Base-by-base conservation (phyloP, 2,797 vertebrate genomes). In the Takifugu ocellatus region DNA sequence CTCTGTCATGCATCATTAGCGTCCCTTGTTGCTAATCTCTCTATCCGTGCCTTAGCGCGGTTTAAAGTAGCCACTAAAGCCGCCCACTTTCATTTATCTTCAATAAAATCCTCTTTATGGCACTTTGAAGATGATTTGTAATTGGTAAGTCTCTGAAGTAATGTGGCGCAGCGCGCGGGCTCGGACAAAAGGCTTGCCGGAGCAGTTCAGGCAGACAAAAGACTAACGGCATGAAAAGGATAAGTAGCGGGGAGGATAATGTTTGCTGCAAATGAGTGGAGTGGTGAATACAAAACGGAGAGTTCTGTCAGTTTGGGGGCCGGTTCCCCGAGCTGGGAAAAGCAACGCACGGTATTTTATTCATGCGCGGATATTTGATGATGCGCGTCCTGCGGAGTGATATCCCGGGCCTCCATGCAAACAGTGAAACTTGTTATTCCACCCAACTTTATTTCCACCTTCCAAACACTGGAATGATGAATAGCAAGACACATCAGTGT, bases 121-220 rank as follows among this genome's bases (percentile, higher is more conserved):
- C 61, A 33, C 63, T 69, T 72, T 68, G 17, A 62, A 53, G n/a
- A 69, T 74, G 70, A 82, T 80, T 77, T 82, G 68, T 66, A 72
- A 69, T 65, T 61, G 63, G 59, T 72, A 72, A 77, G 66, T 59
- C 44, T 72, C 53, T 59, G 47, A 71, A 61, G 66, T 67, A 29
- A 68, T 57, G 57, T 52, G 45, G 43, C 64, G 49, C 11, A 1
- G 36, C 12, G 46, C 52, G 55, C 42, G 36, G 49, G 49, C 49
- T 62, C 51, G 51, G 50, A 73, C 56, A 72, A 74, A 72, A 55
- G 74, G 52, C 62, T 72, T 69, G 63, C 42, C 44, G 33, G 48
- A 61, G 52, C 61, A 66, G 29, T 56, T 64, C 39, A 68, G 60
- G 53, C 56, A 16, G 58, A 74, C 64, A 71, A 83, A 77, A 70